These are phyloP conservation scores for Pseudomyrmex sp. DNA, from an alignment of 1,140 invertebrate species.

Conservation along the genomic window DNA sequence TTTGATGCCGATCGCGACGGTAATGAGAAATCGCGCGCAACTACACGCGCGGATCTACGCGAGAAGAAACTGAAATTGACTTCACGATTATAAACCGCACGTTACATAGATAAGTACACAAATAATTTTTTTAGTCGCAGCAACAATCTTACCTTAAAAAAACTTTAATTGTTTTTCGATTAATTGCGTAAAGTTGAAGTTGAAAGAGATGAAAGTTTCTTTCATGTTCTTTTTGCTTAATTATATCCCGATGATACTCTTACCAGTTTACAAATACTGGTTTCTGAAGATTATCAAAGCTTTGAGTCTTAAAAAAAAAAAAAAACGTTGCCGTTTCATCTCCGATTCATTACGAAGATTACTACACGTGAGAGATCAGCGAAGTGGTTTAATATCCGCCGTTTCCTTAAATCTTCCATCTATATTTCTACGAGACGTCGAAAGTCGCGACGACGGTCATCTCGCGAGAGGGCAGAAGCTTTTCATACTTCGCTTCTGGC, in stretches of 20 bases:
- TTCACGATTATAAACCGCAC: neutral
- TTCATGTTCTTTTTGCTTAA: neutral
- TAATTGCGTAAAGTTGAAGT: neutral
- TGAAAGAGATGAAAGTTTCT: neutral
- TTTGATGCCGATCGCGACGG: conserved; percentile 17
- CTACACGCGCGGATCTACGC: neutral
- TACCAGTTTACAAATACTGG: no score
- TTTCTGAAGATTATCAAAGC: neutral
- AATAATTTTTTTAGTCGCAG: no score
- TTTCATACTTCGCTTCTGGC: conserved; percentile 40
- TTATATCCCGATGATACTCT: neutral
- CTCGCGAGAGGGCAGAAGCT: conserved; percentile 21
- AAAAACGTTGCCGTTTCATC: conserved; percentile 13
- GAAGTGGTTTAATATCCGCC: conserved; percentile 52
- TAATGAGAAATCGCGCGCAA: conserved; percentile 26
- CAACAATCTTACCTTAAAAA: neutral
- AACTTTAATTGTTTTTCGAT: neutral
- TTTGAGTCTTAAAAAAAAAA: neutral
- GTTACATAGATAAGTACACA: no score
- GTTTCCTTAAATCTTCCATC: conserved; percentile 2
- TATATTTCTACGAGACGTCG: conserved; percentile 48
- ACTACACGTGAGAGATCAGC: neutral
- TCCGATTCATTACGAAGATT: neutral
- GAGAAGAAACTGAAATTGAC: neutral
- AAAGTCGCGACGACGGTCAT: conserved; percentile 44